Conservation (phyloP, 2,113 vertebrate genomes). For the Hippolais icterina region DNA sequence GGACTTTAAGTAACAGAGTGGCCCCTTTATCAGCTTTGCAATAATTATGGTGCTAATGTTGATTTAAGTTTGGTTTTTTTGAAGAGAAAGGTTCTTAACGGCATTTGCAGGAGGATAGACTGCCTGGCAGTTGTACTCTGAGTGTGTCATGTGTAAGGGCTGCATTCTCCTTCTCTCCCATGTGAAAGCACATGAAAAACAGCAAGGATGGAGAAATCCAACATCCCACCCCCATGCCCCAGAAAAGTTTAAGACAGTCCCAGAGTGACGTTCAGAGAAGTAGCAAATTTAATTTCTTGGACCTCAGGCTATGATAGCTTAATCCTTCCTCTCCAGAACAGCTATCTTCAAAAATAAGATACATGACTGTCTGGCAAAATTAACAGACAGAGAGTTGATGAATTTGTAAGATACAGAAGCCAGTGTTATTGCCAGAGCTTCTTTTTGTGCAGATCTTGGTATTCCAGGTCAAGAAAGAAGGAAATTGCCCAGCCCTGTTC, state of each 20-base stretch:
- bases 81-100: background rate
- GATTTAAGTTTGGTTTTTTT: slow-evolving; percentile 1
- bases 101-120: slow-evolving; percentile 20
- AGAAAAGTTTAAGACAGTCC: slow-evolving; percentile 46
- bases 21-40: slow-evolving; percentile 16
- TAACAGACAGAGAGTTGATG: background rate
- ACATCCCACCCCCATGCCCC: background rate
- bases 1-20: background rate
- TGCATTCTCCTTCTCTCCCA: background rate
- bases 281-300: slow-evolving; percentile 46
- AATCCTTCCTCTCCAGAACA: slow-evolving; percentile 23
- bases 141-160: background rate
- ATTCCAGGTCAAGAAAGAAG: background rate
- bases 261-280: slow-evolving; percentile 42
- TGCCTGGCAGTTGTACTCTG: background rate
- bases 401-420: slow-evolving; percentile 8
- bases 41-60: background rate
- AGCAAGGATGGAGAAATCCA: background rate
- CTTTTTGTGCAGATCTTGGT: background rate
- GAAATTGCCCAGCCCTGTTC: background rate
- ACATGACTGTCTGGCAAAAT: background rate
- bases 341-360: slow-evolving; percentile 24
- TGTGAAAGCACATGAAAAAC: background rate
- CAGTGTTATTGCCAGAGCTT: background rate
- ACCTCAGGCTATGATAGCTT: slow-evolving; percentile 2